A percentile compares a stretch with the other conserved stretches of the same genome.
These are phyloP conservation scores for Troides aeacus DNA, from an alignment of 2,888 invertebrate species.

Conservation along the genomic window DNA sequence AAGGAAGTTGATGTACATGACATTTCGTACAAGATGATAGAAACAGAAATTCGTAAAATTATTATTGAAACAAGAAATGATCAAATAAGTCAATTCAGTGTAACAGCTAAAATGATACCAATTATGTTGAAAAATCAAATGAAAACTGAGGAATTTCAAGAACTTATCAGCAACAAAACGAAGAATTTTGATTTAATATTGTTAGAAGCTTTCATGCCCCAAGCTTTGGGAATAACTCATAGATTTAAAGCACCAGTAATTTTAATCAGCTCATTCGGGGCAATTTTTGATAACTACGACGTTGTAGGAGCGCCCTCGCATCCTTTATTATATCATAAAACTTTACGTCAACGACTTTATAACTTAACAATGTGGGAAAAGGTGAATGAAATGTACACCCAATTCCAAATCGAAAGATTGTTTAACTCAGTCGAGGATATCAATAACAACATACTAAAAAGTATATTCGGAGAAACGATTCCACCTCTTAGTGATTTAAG, in stretches of 20 bases:
- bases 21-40: slow-evolving; percentile 34
- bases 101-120: neutral
- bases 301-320: slow-evolving; percentile 37
- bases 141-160: slow-evolving; percentile 11
- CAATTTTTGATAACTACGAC: slow-evolving; percentile 30
- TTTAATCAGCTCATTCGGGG: slow-evolving; percentile 42
- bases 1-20: slow-evolving; percentile 49
- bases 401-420: neutral
- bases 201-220: slow-evolving; percentile 37
- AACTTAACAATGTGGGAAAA: slow-evolving; percentile 27
- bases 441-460: slow-evolving; percentile 21
- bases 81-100: neutral
- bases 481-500: slow-evolving; percentile 28
- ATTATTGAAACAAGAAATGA: neutral
- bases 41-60: slow-evolving; percentile 18
- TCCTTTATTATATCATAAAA: slow-evolving; percentile 34
- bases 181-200: slow-evolving; percentile 42
- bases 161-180: slow-evolving; percentile 20
- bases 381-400: slow-evolving; percentile 5
- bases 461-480: slow-evolving; percentile 22
- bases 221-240: slow-evolving; percentile 39
- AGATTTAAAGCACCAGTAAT: slow-evolving; percentile 47
- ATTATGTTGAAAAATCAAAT: neutral
- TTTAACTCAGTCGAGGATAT: neutral
- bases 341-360: slow-evolving; percentile 20